Evolutionary conservation across 2,888 invertebrate species (phyloP), one percentile per base, ranked within the genome.

Genomic region (Meiosimyza decipiens): DNA sequence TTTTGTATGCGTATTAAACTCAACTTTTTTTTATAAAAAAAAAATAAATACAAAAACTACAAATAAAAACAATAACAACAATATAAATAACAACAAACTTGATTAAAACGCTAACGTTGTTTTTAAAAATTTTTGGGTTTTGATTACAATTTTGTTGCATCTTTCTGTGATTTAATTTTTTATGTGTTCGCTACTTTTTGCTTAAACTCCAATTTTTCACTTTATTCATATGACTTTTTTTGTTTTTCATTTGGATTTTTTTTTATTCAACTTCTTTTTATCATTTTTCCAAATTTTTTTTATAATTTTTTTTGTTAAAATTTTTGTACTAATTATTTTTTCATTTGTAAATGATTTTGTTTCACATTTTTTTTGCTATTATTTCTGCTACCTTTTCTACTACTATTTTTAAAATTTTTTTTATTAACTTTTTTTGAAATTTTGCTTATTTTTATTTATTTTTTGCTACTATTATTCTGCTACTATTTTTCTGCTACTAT

Each of bases 71-170:
- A 63, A 63, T 40, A 11, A 62, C 51, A 54, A 66, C 28, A 50
- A 64, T 18, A 59, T 28, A 16, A 55, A 60, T 22, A 64, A 64
- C 64, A 64, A 50, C 64, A 64, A 64, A 22, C 22, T 60, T 28
- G 33, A 16, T 40, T 47, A 47, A 11, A 15, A 33, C n/a, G 22
- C 18, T 15, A 4, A 28, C 28, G 3, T 3, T 4, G 28, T 28
- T 28, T 0, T 28, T 28, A 28, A 3, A 64, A 22, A 64, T 12
- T 50, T 47, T 47, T 11, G 18, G 12, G 16, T 63, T 28, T 9
- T 49, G 18, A 49, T 63, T 18, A 16, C 11, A 47, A 15, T 18
- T 40, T 47, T 9, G 9, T 9, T 40, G 1, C 59, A 18, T 28
- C 16, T 16, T 12, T 18, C 6, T 59, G 6, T 59, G 18, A 1